A percentile compares a stretch with the other conserved stretches of the same genome.
phyloP scores from a whole-genome alignment of 1,140 invertebrate genomes.

The Ips nitidus region DNA sequence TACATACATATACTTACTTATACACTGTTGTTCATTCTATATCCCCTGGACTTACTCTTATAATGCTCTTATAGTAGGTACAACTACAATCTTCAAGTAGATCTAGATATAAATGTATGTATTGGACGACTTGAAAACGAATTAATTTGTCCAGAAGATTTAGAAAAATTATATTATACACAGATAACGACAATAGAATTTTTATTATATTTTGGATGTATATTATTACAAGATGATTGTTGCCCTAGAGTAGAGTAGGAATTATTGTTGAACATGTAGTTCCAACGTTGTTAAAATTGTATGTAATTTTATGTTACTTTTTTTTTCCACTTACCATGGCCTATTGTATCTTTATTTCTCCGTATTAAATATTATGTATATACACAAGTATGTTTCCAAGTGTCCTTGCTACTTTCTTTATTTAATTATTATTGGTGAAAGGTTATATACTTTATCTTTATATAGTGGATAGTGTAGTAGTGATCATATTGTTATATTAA shows the following conservation, averaged over 20 bases:
- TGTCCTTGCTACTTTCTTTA: no score
- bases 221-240: slow-evolving; percentile 44
- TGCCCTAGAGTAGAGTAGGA: slow-evolving; percentile 44
- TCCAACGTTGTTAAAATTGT: slow-evolving; percentile 39
- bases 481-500: no score
- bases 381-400: no score
- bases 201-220: slow-evolving; percentile 46
- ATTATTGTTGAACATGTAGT: slow-evolving; percentile 45
- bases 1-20: slow-evolving; percentile 13
- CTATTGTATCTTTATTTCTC: no score
- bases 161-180: slow-evolving; percentile 44
- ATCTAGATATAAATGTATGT: slow-evolving; percentile 18
- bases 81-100: slow-evolving; percentile 1
- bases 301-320: no score
- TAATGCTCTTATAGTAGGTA: not conserved
- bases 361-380: no score
- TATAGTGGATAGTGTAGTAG: no score
- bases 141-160: slow-evolving; percentile 39
- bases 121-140: slow-evolving; percentile 22
- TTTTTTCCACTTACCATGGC: no score
- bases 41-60: slow-evolving; percentile 38
- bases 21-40: slow-evolving; percentile 39
- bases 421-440: no score
- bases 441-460: no score
- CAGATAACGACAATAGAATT: slow-evolving; percentile 49